Conservation (phyloP, 2,797 vertebrate species). For the Gallinago stenura region DNA sequence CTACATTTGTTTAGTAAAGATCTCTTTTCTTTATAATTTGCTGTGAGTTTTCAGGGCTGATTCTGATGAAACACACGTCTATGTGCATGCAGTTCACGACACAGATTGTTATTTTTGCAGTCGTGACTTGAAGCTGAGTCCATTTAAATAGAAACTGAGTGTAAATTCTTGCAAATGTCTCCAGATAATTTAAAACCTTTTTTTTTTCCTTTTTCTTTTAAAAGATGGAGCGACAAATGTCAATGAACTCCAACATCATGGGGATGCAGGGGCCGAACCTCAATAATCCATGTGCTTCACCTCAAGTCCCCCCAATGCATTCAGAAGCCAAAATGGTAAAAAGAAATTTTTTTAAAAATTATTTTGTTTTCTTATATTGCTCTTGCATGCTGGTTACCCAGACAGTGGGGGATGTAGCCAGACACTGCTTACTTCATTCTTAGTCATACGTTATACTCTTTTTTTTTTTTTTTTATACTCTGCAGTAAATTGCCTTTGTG, state of each 20-base stretch:
- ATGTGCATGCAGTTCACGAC: neutral
- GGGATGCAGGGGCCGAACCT: constrained; percentile 95
- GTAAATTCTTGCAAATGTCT: constrained; percentile 1
- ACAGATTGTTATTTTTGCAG: constrained; percentile 38
- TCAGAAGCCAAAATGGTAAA: constrained; percentile 99
- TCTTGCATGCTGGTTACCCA: constrained; percentile 7
- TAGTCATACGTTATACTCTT: constrained; percentile 36
- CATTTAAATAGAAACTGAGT: constrained; percentile 11
- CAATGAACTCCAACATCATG: constrained; percentile 98
- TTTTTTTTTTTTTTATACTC: constrained; percentile 30
- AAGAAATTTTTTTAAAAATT: neutral
- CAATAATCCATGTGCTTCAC: constrained; percentile 92
- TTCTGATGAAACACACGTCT: constrained; percentile 48
- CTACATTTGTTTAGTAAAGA: constrained; percentile 59
- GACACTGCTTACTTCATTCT: constrained; percentile 53
- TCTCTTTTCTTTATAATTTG: constrained; percentile 48
- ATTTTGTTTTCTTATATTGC: neutral
- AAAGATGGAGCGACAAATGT: constrained; percentile 99
- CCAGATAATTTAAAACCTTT: neutral
- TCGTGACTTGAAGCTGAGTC: constrained; percentile 29
- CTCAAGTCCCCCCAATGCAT: constrained; percentile 97
- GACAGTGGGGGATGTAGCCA: constrained; percentile 29
- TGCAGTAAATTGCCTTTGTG: constrained; percentile 55
- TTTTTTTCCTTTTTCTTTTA: constrained; percentile 29
- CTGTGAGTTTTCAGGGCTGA: constrained; percentile 36